Percentiles rank a stretch among this genome's conserved stretches.
Evolutionary conservation across 2,888 invertebrate species (phyloP).

Genomic region (Caenorhabditis sp.): DNA sequence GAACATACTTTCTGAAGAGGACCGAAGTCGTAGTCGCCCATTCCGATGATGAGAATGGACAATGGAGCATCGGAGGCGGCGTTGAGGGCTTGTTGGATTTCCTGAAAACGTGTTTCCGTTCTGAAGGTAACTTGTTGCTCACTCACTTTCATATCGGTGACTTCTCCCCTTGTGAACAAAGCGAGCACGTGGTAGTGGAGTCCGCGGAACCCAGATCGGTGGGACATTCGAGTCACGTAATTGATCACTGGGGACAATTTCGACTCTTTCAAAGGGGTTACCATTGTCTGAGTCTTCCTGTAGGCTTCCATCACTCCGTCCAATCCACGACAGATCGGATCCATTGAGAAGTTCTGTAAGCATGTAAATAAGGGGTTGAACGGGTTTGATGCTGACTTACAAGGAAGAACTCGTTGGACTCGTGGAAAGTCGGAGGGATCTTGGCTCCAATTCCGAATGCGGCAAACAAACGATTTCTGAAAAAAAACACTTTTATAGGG

Average conservation of each 20-base stretch:
- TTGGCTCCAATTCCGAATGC: conserved; percentile 77
- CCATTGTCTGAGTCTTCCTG: conserved; percentile 67
- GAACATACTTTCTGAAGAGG: conserved; percentile 58
- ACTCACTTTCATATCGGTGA: conserved; percentile 72
- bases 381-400: conserved; percentile 23
- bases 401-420: conserved; percentile 77
- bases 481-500: conserved; percentile 8
- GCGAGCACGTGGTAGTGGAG: conserved; percentile 74
- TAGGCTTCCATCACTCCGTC: conserved; percentile 75
- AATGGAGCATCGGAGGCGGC: conserved; percentile 74
- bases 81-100: conserved; percentile 70
- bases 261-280: conserved; percentile 73
- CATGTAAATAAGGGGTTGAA: not conserved
- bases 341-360: conserved; percentile 70
- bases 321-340: conserved; percentile 75
- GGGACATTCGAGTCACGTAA: conserved; percentile 70
- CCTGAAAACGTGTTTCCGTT: too few species aligned
- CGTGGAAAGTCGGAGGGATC: conserved; percentile 76
- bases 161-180: conserved; percentile 70
- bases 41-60: conserved; percentile 75
- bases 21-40: conserved; percentile 71
- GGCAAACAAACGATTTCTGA: conserved; percentile 72
- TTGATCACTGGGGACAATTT: conserved; percentile 75
- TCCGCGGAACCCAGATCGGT: conserved; percentile 66
- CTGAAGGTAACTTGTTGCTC: too few species aligned